Percentiles rank a stretch among this genome's conserved stretches.
Evolutionary conservation across 1,140 invertebrate genomes (phyloP).

Genomic region (Platorchestia sp.): DNA sequence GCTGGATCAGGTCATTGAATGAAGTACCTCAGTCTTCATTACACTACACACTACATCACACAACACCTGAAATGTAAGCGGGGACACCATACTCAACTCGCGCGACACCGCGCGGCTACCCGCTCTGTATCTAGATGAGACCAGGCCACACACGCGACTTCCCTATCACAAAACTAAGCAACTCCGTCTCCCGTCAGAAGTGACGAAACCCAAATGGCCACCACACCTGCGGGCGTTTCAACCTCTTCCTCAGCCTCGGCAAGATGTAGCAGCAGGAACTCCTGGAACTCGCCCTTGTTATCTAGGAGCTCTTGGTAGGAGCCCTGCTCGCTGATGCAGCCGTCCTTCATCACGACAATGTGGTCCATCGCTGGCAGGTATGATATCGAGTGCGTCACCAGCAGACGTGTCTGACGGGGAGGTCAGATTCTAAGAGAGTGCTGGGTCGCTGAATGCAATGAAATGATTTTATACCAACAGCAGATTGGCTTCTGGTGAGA

Average conservation of each 20-base stretch:
- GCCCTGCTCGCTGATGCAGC: conserved; percentile 72
- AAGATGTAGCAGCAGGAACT: conserved; percentile 70
- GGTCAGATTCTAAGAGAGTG: neutral
- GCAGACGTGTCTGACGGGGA: conserved; percentile 69
- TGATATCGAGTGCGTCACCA: conserved; percentile 71
- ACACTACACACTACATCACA: neutral
- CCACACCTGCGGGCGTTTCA: conserved; percentile 61
- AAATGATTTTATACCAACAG: too few relatives aligned
- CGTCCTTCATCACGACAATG: conserved; percentile 73
- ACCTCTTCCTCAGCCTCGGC: conserved; percentile 64
- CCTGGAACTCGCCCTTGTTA: conserved; percentile 71
- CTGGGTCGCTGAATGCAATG: too few relatives aligned
- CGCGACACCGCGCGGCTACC: neutral
- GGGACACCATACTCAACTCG: neutral
- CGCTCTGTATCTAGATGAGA: too few relatives aligned
- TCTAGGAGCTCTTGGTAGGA: conserved; percentile 72
- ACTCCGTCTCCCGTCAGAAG: neutral
- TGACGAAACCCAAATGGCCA: neutral
- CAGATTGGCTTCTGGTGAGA: too few relatives aligned
- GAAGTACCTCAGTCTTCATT: neutral
- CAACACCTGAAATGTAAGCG: neutral
- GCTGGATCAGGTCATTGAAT: neutral
- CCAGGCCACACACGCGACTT: neutral
- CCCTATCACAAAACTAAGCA: neutral
- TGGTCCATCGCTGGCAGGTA: conserved; percentile 72